Evolutionary conservation across 2,113 vertebrate genomes (phyloP).

Genomic region (Colossoma macropomum): DNA sequence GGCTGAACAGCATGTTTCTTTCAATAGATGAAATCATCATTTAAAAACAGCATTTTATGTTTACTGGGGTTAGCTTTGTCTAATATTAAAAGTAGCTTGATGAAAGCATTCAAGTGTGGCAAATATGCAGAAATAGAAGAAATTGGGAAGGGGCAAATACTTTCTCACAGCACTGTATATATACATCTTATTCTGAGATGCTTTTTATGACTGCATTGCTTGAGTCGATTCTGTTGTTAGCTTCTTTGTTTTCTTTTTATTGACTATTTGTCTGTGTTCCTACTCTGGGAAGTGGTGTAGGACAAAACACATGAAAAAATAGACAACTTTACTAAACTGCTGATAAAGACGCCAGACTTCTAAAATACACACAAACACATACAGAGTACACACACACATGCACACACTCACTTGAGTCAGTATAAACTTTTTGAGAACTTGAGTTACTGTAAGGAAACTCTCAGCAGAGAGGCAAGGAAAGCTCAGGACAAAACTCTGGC

Average conservation of each 20-base stretch:
- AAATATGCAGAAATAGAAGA: no score
- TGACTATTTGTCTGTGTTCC: background rate
- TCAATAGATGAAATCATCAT: no score
- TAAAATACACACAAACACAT: background rate
- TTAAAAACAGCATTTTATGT: no score
- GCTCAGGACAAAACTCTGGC: slow-evolving; percentile 28
- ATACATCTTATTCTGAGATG: background rate
- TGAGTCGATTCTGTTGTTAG: background rate
- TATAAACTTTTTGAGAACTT: background rate
- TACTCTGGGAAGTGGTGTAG: background rate
- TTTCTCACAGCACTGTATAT: no score
- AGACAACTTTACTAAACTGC: background rate
- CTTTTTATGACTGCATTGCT: no score
- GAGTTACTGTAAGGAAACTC: background rate
- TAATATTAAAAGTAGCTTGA: no score
- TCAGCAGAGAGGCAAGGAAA: slow-evolving; percentile 14
- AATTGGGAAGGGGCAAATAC: no score
- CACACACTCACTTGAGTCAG: background rate
- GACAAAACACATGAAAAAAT: background rate
- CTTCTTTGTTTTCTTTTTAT: background rate
- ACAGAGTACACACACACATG: background rate
- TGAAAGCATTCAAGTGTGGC: no score
- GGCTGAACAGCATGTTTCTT: no score
- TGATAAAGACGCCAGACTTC: background rate
- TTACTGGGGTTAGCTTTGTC: no score